These are phyloP conservation scores for Encarsia formosa DNA, from an alignment of 2,888 invertebrate genomes.

Conservation along the genomic window DNA sequence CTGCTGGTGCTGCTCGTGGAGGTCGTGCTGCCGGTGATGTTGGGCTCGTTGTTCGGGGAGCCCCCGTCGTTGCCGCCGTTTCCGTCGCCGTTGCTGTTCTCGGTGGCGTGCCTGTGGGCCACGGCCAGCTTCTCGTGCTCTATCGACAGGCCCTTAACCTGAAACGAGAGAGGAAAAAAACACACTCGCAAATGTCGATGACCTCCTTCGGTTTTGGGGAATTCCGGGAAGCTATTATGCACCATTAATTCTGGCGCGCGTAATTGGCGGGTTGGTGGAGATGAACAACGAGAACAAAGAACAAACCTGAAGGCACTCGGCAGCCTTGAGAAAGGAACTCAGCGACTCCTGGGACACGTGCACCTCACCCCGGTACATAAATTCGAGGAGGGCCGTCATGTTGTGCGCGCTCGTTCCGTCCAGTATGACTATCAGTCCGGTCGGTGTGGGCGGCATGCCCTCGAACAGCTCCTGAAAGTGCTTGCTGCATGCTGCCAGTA, in stretches of 20 bases:
- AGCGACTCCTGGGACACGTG: conserved; percentile 89
- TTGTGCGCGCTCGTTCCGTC: conserved; percentile 87
- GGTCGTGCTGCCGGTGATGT: conserved; percentile 27
- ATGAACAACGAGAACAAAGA: neutral
- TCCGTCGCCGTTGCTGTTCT: conserved; percentile 44
- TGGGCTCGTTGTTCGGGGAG: conserved; percentile 31
- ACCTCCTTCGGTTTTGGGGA: no score
- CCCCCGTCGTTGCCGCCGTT: conserved; percentile 46
- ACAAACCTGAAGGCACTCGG: conserved; percentile 79
- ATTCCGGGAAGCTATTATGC: no score
- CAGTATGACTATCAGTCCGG: conserved; percentile 79
- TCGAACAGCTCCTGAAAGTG: conserved; percentile 89
- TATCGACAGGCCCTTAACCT: conserved; percentile 75
- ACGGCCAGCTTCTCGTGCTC: conserved; percentile 67
- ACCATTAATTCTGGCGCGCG: no score
- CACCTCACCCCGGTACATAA: conserved; percentile 93
- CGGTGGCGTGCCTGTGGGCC: conserved; percentile 55
- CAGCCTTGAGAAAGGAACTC: conserved; percentile 86
- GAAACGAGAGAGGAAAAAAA: conserved; percentile 13
- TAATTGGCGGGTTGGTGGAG: no score
- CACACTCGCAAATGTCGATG: neutral
- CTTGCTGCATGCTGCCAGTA: conserved; percentile 88
- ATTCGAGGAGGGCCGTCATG: conserved; percentile 86
- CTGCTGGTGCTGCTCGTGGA: conserved; percentile 12
- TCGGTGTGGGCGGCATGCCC: conserved; percentile 75